Base-by-base conservation (phyloP, 37 sponge, comb jelly and placozoan genomes). In the Halisarca cf. caerulea region DNA sequence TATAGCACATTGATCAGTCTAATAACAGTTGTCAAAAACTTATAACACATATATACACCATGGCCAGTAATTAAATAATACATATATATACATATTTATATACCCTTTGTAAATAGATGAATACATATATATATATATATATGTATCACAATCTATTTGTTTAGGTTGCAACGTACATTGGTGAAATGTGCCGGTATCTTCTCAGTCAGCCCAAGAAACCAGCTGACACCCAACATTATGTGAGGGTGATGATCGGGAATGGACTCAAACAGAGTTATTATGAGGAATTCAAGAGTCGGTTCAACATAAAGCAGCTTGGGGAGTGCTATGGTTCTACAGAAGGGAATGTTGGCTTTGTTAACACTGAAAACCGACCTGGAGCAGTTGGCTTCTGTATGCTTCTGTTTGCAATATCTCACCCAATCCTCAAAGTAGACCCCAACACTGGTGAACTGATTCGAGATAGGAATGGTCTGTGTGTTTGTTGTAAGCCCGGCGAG, bases 251-350 rank as follows among this genome's bases (percentile, higher is more conserved):
- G 27, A 71, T 92, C 35, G 95, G 95, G 11, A 95, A 95, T 66
- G 95, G 95, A 7, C 79, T 95, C 25, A 78, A 86, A 33, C 86
- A 82, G 17, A 80, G 87, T 4, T 72, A 92, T 14, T 95, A 91
- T 91, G 51, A 69, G 2, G 55, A 40, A 62, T 95, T 95, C 68
- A 80, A 89, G 66, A 59, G 72, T 15, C 58, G 90, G 45, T 95
- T 92, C 75, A 78, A 88, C 34, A 88, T 95, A 30, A 59, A 83
- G 30, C 57, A 84, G 60, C 85, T 95, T 44, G 88, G 90, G 72
- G 96, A 95, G 72, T 90, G 92, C 86, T 95, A 95, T 73, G 96
- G 89, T 20, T 79, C 96, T 14, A 95, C 96, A 0, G 96, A 95
- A 80, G 93, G 93, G 0, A 92, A 91, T 78, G 35, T 24, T 25